Percentiles rank a stretch among this genome's conserved stretches.
phyloP scores from a whole-genome alignment of 2,797 vertebrate species.

The Phoebastria nigripes region DNA sequence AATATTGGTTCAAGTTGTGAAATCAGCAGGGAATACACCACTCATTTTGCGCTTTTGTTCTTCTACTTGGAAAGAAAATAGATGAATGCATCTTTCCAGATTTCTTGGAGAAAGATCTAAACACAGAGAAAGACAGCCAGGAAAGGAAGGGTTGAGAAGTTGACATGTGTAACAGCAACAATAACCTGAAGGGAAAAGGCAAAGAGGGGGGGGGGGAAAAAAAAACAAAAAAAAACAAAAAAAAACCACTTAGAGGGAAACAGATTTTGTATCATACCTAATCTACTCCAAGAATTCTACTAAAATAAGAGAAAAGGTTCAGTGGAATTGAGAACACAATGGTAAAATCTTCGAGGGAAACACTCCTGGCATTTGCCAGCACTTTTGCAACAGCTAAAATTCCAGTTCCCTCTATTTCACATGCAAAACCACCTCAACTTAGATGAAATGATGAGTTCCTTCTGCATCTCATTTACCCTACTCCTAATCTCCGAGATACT shows the following conservation, averaged over 20 bases:
- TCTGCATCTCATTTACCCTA: background rate
- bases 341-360: background rate
- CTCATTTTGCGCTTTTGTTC: background rate
- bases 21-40: conserved; percentile 33
- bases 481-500: background rate
- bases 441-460: background rate
- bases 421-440: background rate
- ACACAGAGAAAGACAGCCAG: background rate
- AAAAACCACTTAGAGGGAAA: background rate
- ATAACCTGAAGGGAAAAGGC: background rate
- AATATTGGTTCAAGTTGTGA: background rate
- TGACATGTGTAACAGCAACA: background rate
- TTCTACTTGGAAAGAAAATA: conserved; percentile 28
- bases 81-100: conserved; percentile 1
- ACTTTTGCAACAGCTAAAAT: background rate
- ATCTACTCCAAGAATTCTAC: background rate
- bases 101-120: conserved; percentile 44
- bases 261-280: background rate
- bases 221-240: background rate
- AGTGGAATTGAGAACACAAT: background rate
- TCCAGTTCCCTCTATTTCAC: background rate
- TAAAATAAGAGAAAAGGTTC: background rate
- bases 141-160: background rate
- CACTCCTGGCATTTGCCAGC: background rate
- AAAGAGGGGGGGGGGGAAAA: background rate